These are phyloP conservation scores for Lasioglossum albipes DNA, from an alignment of 1,140 invertebrate genomes.

Conservation along the genomic window DNA sequence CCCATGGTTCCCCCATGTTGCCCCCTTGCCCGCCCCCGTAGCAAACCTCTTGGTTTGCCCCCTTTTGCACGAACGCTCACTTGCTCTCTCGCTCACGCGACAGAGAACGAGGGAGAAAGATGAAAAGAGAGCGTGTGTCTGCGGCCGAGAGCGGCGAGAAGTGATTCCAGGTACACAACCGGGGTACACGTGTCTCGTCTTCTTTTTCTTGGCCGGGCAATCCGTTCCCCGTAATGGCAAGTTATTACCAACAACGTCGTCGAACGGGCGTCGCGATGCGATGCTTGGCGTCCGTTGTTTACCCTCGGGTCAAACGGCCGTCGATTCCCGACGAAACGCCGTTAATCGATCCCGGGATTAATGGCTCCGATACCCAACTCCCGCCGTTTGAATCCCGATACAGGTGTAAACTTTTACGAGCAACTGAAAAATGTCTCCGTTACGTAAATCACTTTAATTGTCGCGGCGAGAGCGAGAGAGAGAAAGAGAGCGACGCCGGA, in stretches of 20 bases:
- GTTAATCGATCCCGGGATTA: slow-evolving; percentile 58
- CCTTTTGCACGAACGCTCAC: too few species aligned
- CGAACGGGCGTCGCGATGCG: slow-evolving; percentile 24
- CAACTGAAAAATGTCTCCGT: slow-evolving; percentile 45
- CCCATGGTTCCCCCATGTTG: not conserved
- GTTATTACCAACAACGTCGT: slow-evolving; percentile 58
- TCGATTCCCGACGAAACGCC: slow-evolving; percentile 41
- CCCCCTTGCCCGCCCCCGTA: not conserved
- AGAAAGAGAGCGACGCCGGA: too few species aligned
- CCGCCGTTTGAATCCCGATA: slow-evolving; percentile 31
- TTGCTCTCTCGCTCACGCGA: too few species aligned
- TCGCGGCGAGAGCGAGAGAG: not conserved
- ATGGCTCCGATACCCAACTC: slow-evolving; percentile 20
- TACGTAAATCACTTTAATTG: slow-evolving; percentile 49
- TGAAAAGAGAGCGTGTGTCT: too few species aligned
- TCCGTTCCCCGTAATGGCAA: slow-evolving; percentile 63
- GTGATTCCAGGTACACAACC: slow-evolving; percentile 55
- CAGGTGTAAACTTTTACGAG: slow-evolving; percentile 48
- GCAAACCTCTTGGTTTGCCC: too few species aligned
- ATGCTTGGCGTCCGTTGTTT: slow-evolving; percentile 39
- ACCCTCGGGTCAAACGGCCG: slow-evolving; percentile 38
- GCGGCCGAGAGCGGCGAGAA: slow-evolving; percentile 24
- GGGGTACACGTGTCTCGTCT: slow-evolving; percentile 7
- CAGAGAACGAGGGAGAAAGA: too few species aligned
- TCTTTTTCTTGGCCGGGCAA: slow-evolving; percentile 47